Evolutionary conservation across 2,113 vertebrate genomes (phyloP), one percentile per base, ranked within the genome.

Genomic region (Zingel zingel): DNA sequence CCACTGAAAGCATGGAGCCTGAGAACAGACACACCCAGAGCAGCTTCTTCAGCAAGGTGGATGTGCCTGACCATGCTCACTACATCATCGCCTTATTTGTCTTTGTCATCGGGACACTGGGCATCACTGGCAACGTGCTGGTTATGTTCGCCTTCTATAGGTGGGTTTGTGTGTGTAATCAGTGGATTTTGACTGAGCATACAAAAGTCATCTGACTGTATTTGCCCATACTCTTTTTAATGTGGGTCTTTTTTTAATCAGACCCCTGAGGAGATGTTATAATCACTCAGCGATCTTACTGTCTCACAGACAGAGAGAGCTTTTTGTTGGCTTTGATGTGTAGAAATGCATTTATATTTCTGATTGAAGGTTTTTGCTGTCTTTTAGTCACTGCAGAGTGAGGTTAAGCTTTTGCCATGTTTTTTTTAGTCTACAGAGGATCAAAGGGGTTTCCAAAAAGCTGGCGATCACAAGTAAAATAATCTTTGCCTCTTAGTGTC

Each of bases 101-200:
- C 90, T 94, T 97, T 21, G 90, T 97, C 53, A 97, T 98, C 74
- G 98, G 97, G 15, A 90, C 95, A 27, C 95, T 97, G 7, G 98
- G 97, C 83, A 93, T 96, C 62, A 86, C 97, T 48, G 98, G 97
- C 45, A 99, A 99, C 18, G 94, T 96, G 15, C 92, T 97, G 39
- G 97, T 99, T 92, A 97, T 99, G 94, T 98, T 97, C 15, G 97
- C 96, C 70, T 97, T 99, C 92, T 98, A 96, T 94, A 98, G 97
- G 98, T 99, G 93, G 51, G 91, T 90, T 6, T 30, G 18, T 53
- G 11, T 53, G 39, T 11, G 39, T 43, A 43, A 10, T 43, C 39
- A 43, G 2, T 43, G 39, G 39, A 11, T 43, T 43, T 43, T 43
- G 39, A 43, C 9, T 43, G 39, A 43, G 39, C 39, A 39, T 39